Evolutionary conservation across 1,140 invertebrate genomes (phyloP).

Genomic region (Drosophila insularis): DNA sequence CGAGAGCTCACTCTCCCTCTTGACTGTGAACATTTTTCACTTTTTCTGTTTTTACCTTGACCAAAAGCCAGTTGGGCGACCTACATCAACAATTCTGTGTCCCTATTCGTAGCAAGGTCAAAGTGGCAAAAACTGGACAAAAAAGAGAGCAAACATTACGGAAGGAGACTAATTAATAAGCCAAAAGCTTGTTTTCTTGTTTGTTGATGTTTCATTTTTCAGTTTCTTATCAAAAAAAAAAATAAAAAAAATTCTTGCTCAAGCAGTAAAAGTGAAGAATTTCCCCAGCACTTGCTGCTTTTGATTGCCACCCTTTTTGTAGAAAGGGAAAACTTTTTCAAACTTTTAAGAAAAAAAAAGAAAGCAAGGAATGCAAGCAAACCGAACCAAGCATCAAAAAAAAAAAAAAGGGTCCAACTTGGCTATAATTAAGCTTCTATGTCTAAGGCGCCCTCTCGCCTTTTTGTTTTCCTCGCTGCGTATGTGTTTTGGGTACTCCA

Average conservation of each 20-base stretch:
- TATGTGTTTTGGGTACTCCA: slow-evolving; percentile 63
- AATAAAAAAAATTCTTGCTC: neutral
- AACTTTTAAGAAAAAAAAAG: slow-evolving; percentile 25
- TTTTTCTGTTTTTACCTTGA: neutral
- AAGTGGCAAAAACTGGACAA: slow-evolving; percentile 6
- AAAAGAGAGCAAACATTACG: slow-evolving; percentile 13
- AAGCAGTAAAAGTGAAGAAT: slow-evolving; percentile 8
- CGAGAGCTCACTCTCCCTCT: neutral
- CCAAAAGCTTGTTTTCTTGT: slow-evolving; percentile 26
- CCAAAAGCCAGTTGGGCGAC: neutral
- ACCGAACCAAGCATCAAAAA: neutral
- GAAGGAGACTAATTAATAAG: slow-evolving; percentile 69
- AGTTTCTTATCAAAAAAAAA: slow-evolving; percentile 24
- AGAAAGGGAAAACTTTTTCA: slow-evolving; percentile 24
- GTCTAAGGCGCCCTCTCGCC: slow-evolving; percentile 39
- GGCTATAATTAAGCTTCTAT: slow-evolving; percentile 70
- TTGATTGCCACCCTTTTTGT: slow-evolving; percentile 56
- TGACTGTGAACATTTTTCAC: neutral
- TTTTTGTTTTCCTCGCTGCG: slow-evolving; percentile 18
- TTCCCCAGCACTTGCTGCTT: slow-evolving; percentile 39
- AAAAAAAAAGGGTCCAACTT: slow-evolving; percentile 52
- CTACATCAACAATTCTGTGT: slow-evolving; percentile 21
- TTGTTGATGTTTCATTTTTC: slow-evolving; percentile 34
- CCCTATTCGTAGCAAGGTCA: slow-evolving; percentile 7
- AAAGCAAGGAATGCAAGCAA: slow-evolving; percentile 18